phyloP scores from a whole-genome alignment of 2,888 invertebrate genomes.

The Drosophila putrida region DNA sequence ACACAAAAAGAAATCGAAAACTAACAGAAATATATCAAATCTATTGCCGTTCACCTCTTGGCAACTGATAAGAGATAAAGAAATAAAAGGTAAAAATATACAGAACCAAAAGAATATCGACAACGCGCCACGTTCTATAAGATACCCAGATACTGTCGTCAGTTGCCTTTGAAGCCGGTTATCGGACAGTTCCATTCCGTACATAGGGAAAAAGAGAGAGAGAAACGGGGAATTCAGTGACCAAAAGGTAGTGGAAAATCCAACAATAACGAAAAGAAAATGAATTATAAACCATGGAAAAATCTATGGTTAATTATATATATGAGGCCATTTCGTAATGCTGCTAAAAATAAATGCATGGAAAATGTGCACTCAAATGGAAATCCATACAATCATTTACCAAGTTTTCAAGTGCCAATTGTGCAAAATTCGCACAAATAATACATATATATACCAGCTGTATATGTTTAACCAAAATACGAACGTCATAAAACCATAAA shows the following conservation, averaged over 20 bases:
- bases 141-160: slow-evolving; percentile 19
- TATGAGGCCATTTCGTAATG: slow-evolving; percentile 64
- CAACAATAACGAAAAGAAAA: slow-evolving; percentile 13
- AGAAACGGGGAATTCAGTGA: slow-evolving; percentile 4
- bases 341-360: slow-evolving; percentile 67
- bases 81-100: slow-evolving; percentile 33
- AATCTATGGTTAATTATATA: slow-evolving; percentile 23
- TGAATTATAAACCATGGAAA: slow-evolving; percentile 11
- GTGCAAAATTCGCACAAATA: slow-evolving; percentile 44
- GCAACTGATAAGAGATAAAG: slow-evolving; percentile 34
- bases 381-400: slow-evolving; percentile 30
- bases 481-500: slow-evolving; percentile 27
- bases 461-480: slow-evolving; percentile 6
- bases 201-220: background rate
- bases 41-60: slow-evolving; percentile 36
- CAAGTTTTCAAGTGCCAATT: slow-evolving; percentile 30
- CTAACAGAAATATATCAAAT: slow-evolving; percentile 47
- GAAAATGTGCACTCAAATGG: slow-evolving; percentile 65
- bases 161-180: slow-evolving; percentile 51
- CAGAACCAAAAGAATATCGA: slow-evolving; percentile 8
- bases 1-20: slow-evolving; percentile 41
- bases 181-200: slow-evolving; percentile 28
- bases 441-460: background rate
- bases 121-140: slow-evolving; percentile 36
- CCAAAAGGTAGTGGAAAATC: slow-evolving; percentile 17